Evolutionary conservation across 2,888 invertebrate species (phyloP).

Genomic region (Tribolium freemani): DNA sequence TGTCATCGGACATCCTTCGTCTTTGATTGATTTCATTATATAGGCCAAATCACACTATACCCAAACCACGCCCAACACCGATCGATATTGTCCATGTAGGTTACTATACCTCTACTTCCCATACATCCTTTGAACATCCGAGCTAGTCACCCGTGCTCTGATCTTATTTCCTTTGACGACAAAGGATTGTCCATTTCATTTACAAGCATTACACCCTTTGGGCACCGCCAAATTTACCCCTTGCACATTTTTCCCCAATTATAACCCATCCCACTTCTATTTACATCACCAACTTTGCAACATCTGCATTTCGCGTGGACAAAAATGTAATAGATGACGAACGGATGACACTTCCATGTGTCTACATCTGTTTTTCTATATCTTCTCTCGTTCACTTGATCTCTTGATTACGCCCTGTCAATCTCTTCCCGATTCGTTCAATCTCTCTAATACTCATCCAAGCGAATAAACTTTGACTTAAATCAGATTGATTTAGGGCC

Average conservation of each 20-base stretch:
- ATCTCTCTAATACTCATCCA: conserved; percentile 14
- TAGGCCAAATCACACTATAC: conserved; percentile 54
- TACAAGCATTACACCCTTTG: conserved; percentile 42
- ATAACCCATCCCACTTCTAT: conserved; percentile 7
- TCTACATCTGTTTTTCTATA: conserved; percentile 26
- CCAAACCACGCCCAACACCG: conserved; percentile 61
- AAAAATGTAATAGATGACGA: conserved; percentile 12
- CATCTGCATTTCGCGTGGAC: conserved; percentile 13
- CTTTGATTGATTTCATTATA: conserved; percentile 58
- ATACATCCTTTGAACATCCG: conserved; percentile 56
- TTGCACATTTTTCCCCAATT: conserved; percentile 27
- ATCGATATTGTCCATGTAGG: conserved; percentile 63
- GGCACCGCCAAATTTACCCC: conserved; percentile 37
- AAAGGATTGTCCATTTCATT: conserved; percentile 50
- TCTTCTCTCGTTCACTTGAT: conserved; percentile 19
- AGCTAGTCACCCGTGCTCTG: conserved; percentile 55
- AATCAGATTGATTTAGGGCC: conserved; percentile 23
- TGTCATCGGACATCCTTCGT: conserved; percentile 34
- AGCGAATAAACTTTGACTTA: conserved; percentile 19
- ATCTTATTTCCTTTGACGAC: conserved; percentile 55
- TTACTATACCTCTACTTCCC: conserved; percentile 55
- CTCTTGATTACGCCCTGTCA: conserved; percentile 31
- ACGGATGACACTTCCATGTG: conserved; percentile 21
- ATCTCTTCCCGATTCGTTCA: conserved; percentile 15
- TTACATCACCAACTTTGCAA: conserved; percentile 13